A percentile compares a stretch with the other conserved stretches of the same genome.
Evolutionary conservation across 2,888 invertebrate species (phyloP).

Genomic region (Dexiosoma caninum): DNA sequence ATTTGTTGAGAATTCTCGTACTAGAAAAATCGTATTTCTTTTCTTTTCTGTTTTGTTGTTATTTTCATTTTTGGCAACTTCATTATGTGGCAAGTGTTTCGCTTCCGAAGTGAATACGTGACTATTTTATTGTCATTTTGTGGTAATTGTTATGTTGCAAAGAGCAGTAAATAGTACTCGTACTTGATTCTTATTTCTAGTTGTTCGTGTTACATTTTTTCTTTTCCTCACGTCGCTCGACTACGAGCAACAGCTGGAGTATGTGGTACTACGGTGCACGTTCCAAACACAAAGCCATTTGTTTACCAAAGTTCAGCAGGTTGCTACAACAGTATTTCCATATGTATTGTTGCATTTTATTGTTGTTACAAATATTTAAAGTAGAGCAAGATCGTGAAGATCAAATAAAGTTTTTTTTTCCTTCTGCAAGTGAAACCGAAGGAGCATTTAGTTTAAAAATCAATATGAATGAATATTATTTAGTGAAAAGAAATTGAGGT

Average conservation of each 20-base stretch:
- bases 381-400: constrained; percentile 62
- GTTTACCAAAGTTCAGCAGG: constrained; percentile 54
- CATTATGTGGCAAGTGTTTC: constrained; percentile 60
- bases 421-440: background rate
- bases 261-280: constrained; percentile 14
- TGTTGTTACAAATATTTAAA: constrained; percentile 42
- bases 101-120: constrained; percentile 52
- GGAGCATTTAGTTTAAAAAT: background rate
- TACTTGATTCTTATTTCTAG: constrained; percentile 1
- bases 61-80: constrained; percentile 57
- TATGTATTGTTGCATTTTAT: constrained; percentile 41
- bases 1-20: constrained; percentile 61
- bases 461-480: background rate
- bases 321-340: constrained; percentile 47
- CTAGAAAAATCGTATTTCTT: constrained; percentile 56
- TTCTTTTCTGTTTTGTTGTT: constrained; percentile 32
- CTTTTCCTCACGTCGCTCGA: background rate
- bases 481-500: background rate
- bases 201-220: background rate
- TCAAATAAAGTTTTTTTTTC: constrained; percentile 47
- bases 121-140: constrained; percentile 63
- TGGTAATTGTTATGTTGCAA: constrained; percentile 60
- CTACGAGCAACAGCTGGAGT: constrained; percentile 23
- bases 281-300: constrained; percentile 48
- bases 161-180: constrained; percentile 14